Conservation (phyloP, 2,113 vertebrate species). For the Xerus inauris region DNA sequence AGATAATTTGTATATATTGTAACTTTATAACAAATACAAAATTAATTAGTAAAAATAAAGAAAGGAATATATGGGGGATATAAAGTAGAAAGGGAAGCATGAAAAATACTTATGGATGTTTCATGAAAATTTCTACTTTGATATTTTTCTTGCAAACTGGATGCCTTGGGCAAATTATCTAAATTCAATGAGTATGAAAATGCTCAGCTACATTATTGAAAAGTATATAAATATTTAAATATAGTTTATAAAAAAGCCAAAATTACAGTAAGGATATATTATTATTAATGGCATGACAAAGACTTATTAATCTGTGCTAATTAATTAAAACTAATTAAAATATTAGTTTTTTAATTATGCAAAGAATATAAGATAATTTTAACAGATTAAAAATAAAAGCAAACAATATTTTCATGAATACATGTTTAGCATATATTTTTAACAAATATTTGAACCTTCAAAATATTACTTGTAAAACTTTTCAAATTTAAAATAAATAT, state of each 20-base stretch:
- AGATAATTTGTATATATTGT: background rate
- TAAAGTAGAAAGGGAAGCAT: background rate
- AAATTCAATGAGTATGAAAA: background rate
- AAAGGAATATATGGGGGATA: background rate
- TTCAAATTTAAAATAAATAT: background rate
- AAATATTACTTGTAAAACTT: background rate
- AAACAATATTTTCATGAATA: background rate
- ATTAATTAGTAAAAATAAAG: background rate
- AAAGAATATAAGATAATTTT: background rate
- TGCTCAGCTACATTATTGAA: too few relatives aligned
- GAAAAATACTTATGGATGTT: background rate
- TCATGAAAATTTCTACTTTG: background rate
- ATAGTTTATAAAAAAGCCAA: background rate
- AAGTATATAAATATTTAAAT: background rate
- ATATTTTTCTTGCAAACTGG: background rate
- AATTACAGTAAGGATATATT: background rate
- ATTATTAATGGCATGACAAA: background rate
- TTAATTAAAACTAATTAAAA: too few relatives aligned
- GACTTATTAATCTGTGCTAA: background rate
- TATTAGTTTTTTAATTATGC: background rate
- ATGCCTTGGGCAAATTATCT: background rate
- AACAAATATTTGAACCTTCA: background rate
- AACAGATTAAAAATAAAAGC: background rate
- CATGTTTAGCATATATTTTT: background rate
- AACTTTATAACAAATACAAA: background rate